These are phyloP conservation scores for Apodemia zela DNA, from an alignment of 2,888 invertebrate genomes.

Conservation along the genomic window DNA sequence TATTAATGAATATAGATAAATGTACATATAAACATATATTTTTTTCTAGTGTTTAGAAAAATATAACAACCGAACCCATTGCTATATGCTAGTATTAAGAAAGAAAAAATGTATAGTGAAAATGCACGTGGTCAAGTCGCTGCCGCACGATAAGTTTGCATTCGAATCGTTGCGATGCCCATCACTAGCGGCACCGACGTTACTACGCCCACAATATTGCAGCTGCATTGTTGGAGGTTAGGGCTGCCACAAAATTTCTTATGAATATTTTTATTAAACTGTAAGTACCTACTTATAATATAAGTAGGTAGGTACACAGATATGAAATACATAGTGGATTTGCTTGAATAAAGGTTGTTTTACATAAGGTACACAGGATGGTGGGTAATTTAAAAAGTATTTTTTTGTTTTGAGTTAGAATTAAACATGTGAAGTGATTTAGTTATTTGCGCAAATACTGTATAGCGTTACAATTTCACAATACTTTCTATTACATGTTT, in stretches of 20 bases:
- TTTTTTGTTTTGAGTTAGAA: not conserved
- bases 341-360: conserved; percentile 3
- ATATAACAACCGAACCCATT: not conserved
- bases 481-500: conserved; percentile 4
- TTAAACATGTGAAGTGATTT: not conserved
- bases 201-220: no score
- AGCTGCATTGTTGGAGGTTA: conserved; percentile 10
- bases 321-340: not conserved
- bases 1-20: no score
- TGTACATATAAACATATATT: not conserved
- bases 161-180: no score
- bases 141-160: no score
- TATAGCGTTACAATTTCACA: conserved; percentile 1
- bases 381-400: not conserved
- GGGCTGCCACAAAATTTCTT: conserved; percentile 4
- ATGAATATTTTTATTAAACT: conserved; percentile 1
- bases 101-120: no score
- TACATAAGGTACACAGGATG: not conserved
- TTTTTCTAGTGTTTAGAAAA: not conserved
- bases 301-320: conserved; percentile 2
- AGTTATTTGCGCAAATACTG: not conserved
- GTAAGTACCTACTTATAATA: conserved; percentile 1
- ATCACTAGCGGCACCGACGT: no score
- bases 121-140: no score
- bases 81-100: not conserved